Conservation (phyloP, 2,888 invertebrate genomes). For the Gastracanthus pulcherrimus region DNA sequence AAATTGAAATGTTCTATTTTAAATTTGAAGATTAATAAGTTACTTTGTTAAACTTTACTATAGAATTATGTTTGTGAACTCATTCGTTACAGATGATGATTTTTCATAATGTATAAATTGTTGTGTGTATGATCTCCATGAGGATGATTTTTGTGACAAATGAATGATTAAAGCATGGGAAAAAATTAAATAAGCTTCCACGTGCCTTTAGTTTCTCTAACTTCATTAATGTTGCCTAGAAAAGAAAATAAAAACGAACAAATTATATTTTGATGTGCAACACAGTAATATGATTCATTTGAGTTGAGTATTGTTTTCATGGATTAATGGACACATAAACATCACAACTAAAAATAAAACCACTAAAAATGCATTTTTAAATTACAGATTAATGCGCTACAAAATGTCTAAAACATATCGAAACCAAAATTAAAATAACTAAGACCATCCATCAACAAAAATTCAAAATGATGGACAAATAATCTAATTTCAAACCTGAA, state of each 20-base stretch:
- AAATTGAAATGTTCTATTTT: constrained; percentile 60
- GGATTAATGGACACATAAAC: neutral
- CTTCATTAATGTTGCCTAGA: constrained; percentile 81
- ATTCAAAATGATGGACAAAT: neutral
- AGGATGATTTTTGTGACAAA: constrained; percentile 34
- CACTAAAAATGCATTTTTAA: constrained; percentile 1
- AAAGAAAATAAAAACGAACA: constrained; percentile 74
- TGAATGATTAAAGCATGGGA: constrained; percentile 44
- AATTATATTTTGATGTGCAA: constrained; percentile 52
- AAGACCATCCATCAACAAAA: neutral
- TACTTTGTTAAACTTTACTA: neutral
- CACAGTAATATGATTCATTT: constrained; percentile 49
- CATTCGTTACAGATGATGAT: constrained; percentile 27
- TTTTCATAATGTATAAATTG: constrained; percentile 11
- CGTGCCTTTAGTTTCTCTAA: constrained; percentile 82
- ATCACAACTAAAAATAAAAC: constrained; percentile 22
- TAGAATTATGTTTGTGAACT: constrained; percentile 26
- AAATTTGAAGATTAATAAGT: neutral
- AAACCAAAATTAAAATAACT: neutral
- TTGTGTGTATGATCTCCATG: constrained; percentile 41
- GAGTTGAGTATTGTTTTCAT: constrained; percentile 1
- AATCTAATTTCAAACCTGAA: constrained; percentile 69
- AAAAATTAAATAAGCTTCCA: constrained; percentile 75
- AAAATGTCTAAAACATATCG: constrained; percentile 4
- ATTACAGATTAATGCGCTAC: constrained; percentile 13